phyloP scores from a whole-genome alignment of 2,888 invertebrate species.

The Drosophila imparisetae region DNA sequence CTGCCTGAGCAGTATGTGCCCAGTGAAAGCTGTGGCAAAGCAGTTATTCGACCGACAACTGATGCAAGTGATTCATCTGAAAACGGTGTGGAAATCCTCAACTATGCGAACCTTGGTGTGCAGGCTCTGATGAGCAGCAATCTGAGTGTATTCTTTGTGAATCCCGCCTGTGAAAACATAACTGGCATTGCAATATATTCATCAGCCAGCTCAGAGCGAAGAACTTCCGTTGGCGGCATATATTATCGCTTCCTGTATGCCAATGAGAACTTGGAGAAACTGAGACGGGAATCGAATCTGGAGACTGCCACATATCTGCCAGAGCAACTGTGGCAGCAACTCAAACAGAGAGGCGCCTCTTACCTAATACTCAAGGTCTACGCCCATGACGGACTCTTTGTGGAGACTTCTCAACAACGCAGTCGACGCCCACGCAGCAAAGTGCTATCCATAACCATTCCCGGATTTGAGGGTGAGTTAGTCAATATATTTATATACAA shows the following conservation, averaged over 20 bases:
- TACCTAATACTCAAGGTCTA: constrained; percentile 86
- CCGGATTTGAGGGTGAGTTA: constrained; percentile 84
- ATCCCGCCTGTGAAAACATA: constrained; percentile 76
- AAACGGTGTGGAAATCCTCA: constrained; percentile 58
- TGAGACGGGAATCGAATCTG: constrained; percentile 85
- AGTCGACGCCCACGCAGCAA: constrained; percentile 84
- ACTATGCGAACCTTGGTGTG: constrained; percentile 70
- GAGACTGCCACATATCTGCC: constrained; percentile 87
- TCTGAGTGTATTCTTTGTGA: constrained; percentile 81
- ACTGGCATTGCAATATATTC: constrained; percentile 82
- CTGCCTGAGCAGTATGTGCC: constrained; percentile 59
- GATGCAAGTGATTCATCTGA: constrained; percentile 10
- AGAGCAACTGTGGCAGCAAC: constrained; percentile 80
- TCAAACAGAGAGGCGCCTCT: constrained; percentile 11
- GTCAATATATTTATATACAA: background rate
- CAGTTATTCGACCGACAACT: constrained; percentile 5
- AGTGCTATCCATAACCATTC: constrained; percentile 87
- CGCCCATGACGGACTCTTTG: constrained; percentile 86
- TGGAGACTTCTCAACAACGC: constrained; percentile 84
- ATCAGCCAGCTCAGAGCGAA: constrained; percentile 5
- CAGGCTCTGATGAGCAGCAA: constrained; percentile 75
- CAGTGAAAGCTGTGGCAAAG: constrained; percentile 49
- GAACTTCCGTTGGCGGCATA: constrained; percentile 56
- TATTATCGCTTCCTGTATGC: constrained; percentile 83
- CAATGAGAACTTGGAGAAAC: constrained; percentile 84